Conservation (phyloP, 2,113 vertebrate genomes). For the Cyprinus carpio region DNA sequence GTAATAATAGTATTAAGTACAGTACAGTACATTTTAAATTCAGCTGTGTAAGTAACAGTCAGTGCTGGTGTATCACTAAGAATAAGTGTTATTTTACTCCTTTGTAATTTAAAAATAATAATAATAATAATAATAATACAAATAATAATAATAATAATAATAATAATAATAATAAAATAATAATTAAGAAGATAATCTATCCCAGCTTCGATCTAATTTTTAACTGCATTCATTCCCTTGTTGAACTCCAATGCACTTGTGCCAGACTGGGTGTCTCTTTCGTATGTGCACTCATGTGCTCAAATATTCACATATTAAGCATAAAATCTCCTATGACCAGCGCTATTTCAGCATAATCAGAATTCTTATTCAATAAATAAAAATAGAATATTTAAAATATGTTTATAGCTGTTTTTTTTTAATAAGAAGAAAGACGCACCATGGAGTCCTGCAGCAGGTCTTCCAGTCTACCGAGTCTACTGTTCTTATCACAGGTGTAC, state of each 20-base stretch:
- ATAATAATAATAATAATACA: too few species aligned
- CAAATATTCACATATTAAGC: slow-evolving; percentile 35
- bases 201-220: neutral
- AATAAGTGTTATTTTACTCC: neutral
- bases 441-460: slow-evolving; percentile 98
- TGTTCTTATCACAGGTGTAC: slow-evolving; percentile 91
- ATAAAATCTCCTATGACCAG: neutral
- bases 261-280: slow-evolving; percentile 9
- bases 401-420: neutral
- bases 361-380: neutral
- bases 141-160: too few species aligned
- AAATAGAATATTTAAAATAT: neutral
- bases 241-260: too few species aligned
- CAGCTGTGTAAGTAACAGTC: neutral
- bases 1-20: too few species aligned
- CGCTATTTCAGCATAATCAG: neutral
- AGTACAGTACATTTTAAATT: neutral
- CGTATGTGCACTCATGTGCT: slow-evolving; percentile 15
- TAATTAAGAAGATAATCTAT: neutral
- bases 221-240: neutral
- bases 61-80: neutral
- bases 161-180: neutral
- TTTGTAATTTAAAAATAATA: too few species aligned
- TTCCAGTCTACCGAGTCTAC: slow-evolving; percentile 88
- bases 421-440: slow-evolving; percentile 72